Percentiles rank a stretch among this genome's conserved stretches.
phyloP scores from a whole-genome alignment of 2,888 invertebrate species.

The Tinea semifulvella region DNA sequence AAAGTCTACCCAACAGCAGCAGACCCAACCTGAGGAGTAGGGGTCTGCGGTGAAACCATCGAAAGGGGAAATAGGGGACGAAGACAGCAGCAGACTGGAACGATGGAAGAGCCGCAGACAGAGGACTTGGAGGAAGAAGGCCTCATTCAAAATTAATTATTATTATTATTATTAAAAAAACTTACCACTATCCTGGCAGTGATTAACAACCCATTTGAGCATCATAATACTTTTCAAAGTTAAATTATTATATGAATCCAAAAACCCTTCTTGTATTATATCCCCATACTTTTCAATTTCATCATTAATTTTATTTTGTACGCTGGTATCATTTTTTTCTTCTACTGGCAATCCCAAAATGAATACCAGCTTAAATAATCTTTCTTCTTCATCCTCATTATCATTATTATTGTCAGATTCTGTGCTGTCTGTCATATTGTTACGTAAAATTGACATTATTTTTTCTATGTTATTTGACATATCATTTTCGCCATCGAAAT shows the following conservation, averaged over 20 bases:
- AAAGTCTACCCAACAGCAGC: too few relatives aligned
- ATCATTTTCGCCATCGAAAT: conserved; percentile 17
- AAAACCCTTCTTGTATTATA: conserved; percentile 83
- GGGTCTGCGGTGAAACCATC: too few relatives aligned
- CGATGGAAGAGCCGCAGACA: too few relatives aligned
- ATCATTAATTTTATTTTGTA: conserved; percentile 69
- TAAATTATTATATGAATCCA: conserved; percentile 87
- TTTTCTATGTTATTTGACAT: not conserved
- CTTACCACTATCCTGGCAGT: conserved; percentile 68
- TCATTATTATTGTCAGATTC: not conserved
- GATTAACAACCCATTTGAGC: conserved; percentile 79
- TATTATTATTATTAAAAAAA: conserved; percentile 14
- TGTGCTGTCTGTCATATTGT: not conserved
- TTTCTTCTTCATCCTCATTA: conserved; percentile 19
- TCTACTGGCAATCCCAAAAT: conserved; percentile 71
- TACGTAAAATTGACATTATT: conserved; percentile 1
- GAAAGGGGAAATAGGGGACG: too few relatives aligned
- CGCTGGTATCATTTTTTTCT: conserved; percentile 62
- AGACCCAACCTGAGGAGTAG: too few relatives aligned
- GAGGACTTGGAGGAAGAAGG: too few relatives aligned
- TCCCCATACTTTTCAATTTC: conserved; percentile 77
- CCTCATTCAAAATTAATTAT: not conserved
- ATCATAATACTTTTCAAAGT: conserved; percentile 87
- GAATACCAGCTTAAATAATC: conserved; percentile 48
- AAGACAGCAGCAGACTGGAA: too few relatives aligned